phyloP scores from a whole-genome alignment of 1,140 invertebrate species.

The Lasioglossum albipes region DNA sequence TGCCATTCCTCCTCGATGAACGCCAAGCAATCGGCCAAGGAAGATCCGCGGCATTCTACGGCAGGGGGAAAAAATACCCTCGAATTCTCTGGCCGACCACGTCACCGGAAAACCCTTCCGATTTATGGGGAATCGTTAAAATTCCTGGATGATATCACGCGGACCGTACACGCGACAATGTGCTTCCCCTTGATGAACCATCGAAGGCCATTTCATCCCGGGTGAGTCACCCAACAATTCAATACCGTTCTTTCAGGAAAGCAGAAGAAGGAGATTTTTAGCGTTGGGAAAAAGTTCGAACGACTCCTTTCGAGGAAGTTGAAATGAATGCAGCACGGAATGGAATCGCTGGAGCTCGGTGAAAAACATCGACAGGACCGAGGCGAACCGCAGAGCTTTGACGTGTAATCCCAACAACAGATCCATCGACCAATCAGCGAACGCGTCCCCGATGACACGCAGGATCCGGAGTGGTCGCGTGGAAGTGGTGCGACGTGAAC shows the following conservation, averaged over 20 bases:
- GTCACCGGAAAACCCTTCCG: neutral
- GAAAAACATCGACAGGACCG: too few species aligned
- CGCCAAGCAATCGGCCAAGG: slow-evolving; percentile 17
- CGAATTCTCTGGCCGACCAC: slow-evolving; percentile 26
- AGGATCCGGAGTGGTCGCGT: too few species aligned
- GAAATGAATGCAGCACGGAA: neutral
- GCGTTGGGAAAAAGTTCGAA: too few species aligned
- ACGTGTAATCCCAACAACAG: neutral
- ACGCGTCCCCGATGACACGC: neutral
- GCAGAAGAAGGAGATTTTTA: too few species aligned
- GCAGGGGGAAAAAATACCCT: slow-evolving; percentile 28
- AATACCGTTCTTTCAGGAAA: too few species aligned
- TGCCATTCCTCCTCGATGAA: slow-evolving; percentile 46
- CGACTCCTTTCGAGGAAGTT: too few species aligned
- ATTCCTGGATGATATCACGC: slow-evolving; percentile 13
- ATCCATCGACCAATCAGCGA: neutral
- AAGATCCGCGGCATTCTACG: slow-evolving; percentile 39
- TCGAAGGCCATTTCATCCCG: too few species aligned
- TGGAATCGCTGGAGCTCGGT: too few species aligned
- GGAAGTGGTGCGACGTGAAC: neutral
- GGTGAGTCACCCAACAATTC: too few species aligned
- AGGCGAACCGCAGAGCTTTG: too few species aligned
- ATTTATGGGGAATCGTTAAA: slow-evolving; percentile 36
- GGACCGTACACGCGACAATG: neutral
- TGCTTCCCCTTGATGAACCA: too few species aligned